Evolutionary conservation across 1,140 invertebrate genomes (phyloP).

Genomic region (Grapholita molesta): DNA sequence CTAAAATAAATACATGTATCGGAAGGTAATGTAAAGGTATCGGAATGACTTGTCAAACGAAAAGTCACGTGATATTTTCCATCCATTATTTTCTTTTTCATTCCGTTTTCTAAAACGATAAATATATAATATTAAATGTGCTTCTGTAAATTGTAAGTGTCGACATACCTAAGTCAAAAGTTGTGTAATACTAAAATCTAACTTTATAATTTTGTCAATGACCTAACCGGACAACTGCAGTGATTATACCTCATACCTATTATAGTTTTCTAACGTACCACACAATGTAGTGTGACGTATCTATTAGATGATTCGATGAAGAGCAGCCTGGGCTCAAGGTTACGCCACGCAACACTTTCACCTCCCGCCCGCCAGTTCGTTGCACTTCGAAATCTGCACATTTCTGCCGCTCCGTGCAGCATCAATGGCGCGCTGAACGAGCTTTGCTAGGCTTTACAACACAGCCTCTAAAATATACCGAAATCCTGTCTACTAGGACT

Average conservation of each 20-base stretch:
- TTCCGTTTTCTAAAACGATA: too few relatives aligned
- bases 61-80: too few relatives aligned
- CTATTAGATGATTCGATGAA: constrained; percentile 56
- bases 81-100: too few relatives aligned
- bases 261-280: constrained; percentile 25
- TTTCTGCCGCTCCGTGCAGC: constrained; percentile 57
- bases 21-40: too few relatives aligned
- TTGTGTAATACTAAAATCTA: neutral
- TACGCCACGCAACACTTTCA: constrained; percentile 71
- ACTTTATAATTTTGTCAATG: neutral
- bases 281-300: constrained; percentile 51
- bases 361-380: constrained; percentile 56
- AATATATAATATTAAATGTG: too few relatives aligned
- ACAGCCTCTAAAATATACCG: constrained; percentile 34
- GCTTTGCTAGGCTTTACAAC: constrained; percentile 22
- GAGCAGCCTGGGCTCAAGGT: constrained; percentile 63
- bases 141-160: too few relatives aligned
- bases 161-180: too few relatives aligned
- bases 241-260: neutral
- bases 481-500: constrained; percentile 39
- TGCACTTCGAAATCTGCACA: constrained; percentile 72
- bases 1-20: too few relatives aligned
- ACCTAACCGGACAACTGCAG: neutral
- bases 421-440: constrained; percentile 54
- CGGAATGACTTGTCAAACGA: too few relatives aligned